These are phyloP conservation scores for Sylvia atricapilla DNA, from an alignment of 2,113 vertebrate species.

Conservation along the genomic window DNA sequence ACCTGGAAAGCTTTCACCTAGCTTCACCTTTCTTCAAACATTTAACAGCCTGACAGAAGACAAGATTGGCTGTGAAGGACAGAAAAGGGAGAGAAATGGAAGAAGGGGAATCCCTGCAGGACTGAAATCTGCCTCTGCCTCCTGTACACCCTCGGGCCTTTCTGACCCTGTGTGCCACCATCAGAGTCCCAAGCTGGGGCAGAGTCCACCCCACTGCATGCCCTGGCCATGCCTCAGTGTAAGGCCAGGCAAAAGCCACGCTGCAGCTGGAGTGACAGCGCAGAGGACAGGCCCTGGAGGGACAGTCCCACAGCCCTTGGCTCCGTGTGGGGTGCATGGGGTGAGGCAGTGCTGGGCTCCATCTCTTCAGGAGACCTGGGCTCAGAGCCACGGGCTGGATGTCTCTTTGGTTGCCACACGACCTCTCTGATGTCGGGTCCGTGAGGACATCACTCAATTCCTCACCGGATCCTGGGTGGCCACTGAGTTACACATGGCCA, in stretches of 20 bases:
- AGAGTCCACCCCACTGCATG: rapidly evolving
- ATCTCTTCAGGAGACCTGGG: neutral
- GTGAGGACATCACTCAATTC: neutral
- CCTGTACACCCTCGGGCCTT: neutral
- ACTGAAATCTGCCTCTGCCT: neutral
- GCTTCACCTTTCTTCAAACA: neutral
- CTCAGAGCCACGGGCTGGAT: rapidly evolving
- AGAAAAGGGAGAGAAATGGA: neutral
- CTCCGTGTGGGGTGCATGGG: rapidly evolving
- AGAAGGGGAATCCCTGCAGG: neutral
- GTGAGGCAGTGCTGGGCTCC: rapidly evolving
- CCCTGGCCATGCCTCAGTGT: neutral
- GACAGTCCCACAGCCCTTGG: rapidly evolving
- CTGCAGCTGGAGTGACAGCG: neutral
- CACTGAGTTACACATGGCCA: rapidly evolving
- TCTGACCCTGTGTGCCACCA: neutral
- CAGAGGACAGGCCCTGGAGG: neutral
- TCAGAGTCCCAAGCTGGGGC: rapidly evolving
- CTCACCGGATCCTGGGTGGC: rapidly evolving
- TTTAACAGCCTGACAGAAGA: neutral
- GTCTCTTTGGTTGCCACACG: rapidly evolving
- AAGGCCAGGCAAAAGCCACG: neutral
- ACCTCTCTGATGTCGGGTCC: rapidly evolving
- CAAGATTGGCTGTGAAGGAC: rapidly evolving
- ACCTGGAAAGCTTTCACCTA: neutral